Base-by-base conservation (phyloP, 1,140 invertebrate species). In the Pentalonia nigronervosa region DNA sequence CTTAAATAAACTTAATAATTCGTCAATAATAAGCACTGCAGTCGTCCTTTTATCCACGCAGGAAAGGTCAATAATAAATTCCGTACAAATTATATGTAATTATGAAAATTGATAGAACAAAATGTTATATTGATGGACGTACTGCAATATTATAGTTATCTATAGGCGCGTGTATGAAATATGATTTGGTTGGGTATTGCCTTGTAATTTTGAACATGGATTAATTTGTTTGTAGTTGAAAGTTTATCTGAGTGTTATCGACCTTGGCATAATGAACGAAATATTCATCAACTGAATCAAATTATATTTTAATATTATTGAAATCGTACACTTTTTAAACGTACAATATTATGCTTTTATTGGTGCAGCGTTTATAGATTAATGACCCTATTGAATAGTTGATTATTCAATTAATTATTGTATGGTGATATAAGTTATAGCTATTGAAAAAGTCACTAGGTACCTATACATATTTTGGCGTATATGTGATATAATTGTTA, bases 61-160 rank as follows among this genome's bases (percentile, higher is more conserved):
- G 4, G 17, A 76, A 76, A 76, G n/a, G 60, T n/a, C 60, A 76
- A 76, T 6, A 6, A 4, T 76, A n/a, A 76, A 17, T 76, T 76
- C 30, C 60, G 17, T 76, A n/a, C 14, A n/a, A n/a, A n/a, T n/a
- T 34, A 76, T 67, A n/a, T 34, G n/a, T n/a, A 76, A n/a, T n/a
- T 76, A 76, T n/a, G 60, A 76, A 76, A 76, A 76, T 76, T 76
- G n/a, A 76, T 67, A 67, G n/a, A 76, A 45, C 41, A 45, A 84
- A 25, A 2, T 76, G 1, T 9, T 76, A 76, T 20, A 20, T 21
- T 21, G 14, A n/a, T 76, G 11, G 14, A 11, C 30, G 60, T n/a
- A 76, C 30, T 76, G 30, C 60, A 76, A 76, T 41, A 41, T 76
- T 76, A 76, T 76, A 76, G 6, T n/a, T 76, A n/a, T 11, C 17